Conservation (phyloP, 2,888 invertebrate species). For the Scaptomyza flava region DNA sequence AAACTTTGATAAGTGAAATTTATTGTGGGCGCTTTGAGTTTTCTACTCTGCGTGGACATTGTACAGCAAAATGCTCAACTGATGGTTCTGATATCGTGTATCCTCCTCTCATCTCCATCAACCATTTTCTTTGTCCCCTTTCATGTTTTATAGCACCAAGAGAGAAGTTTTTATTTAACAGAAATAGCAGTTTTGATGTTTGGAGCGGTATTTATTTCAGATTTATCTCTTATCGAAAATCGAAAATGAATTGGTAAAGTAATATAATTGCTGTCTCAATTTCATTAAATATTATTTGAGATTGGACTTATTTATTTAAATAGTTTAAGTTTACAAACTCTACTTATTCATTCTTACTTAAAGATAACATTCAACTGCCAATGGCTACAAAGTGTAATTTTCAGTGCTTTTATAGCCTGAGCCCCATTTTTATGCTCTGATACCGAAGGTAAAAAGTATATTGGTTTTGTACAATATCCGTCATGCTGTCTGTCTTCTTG, state of each 20-base stretch:
- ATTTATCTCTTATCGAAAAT: slow-evolving; percentile 24
- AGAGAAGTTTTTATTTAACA: slow-evolving; percentile 46
- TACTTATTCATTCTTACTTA: no score
- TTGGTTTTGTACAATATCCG: no score
- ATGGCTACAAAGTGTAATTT: no score
- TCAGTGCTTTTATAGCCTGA: no score
- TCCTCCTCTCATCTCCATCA: background rate
- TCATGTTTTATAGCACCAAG: slow-evolving; percentile 55
- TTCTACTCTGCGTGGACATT: slow-evolving; percentile 40
- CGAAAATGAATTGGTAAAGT: slow-evolving; percentile 5
- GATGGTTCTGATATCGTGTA: slow-evolving; percentile 43
- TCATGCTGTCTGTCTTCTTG: no score
- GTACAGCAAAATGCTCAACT: slow-evolving; percentile 56
- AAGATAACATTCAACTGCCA: no score
- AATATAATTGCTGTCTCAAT: background rate
- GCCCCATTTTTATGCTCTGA: no score
- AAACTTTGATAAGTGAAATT: slow-evolving; percentile 78
- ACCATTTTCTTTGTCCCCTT: slow-evolving; percentile 4
- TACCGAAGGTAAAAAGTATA: no score
- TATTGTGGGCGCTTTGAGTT: slow-evolving; percentile 69
- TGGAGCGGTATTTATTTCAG: slow-evolving; percentile 16
- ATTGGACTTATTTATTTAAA: no score
- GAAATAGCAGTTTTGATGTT: slow-evolving; percentile 35
- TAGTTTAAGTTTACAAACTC: no score
- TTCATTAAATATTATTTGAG: background rate